Base-by-base conservation (phyloP, 2,888 invertebrate genomes). In the Chrysotoxum bicinctum region DNA sequence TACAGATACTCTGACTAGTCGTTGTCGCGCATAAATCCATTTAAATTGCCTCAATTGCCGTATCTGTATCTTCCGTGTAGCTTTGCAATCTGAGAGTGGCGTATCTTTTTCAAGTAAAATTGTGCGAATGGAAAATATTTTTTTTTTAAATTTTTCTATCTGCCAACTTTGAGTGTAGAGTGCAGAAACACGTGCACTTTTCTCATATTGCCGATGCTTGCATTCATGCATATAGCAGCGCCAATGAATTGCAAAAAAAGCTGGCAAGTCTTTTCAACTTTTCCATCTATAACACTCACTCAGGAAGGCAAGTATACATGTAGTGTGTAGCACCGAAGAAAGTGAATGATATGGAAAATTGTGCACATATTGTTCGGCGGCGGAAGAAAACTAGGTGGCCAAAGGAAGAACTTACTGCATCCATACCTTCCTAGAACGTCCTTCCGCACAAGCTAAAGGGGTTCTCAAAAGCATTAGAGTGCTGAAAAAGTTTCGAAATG, bases 401-500 rank as follows among this genome's bases (percentile, higher is more conserved):
- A 54, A 54, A 30, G 54, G 16, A 54, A 10, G 16, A 54, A 54
- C 54, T n/a, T 26, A 30, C 32, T 32, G 12, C 4, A 40, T 40
- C 14, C 3, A 26, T 26, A 7, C 26, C 26, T 26, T 26, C 26
- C 26, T 26, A 26, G 1, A 19, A 4, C 9, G n/a, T n/a, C n/a
- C n/a, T n/a, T n/a, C n/a, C n/a, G n/a, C n/a, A n/a, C n/a, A 19
- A 21, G 48, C 19, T 14, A 50, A 23, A 26, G 10, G 23, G 26
- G 14, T 50, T 21, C 9, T 19, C 30, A 52, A 23, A 52, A 56
- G 70, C 66, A 56, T 60, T 40, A 54, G 58, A 60, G 80, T 68
- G 76, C 50, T 69, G 64, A 69, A 76, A 85, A 85, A 81, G 56
- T 81, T 85, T 76, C 43, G 64, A 85, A 62, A 81, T 85, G 69